These are phyloP conservation scores for Nannoperca australis DNA, from an alignment of 2,797 vertebrate species.

Conservation along the genomic window DNA sequence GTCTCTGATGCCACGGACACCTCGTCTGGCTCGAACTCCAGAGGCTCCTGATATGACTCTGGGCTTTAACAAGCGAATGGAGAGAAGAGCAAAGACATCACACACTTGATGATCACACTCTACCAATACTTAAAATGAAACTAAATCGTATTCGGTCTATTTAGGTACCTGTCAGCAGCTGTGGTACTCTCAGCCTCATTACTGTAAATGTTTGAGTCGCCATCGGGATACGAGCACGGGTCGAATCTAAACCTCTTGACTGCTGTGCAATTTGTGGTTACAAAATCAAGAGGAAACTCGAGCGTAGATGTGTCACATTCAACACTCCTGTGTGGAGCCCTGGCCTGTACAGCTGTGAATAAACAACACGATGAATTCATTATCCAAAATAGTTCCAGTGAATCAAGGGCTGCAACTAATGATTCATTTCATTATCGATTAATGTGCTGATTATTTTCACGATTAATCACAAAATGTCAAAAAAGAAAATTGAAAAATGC, in stretches of 20 bases:
- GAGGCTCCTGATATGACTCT: background rate
- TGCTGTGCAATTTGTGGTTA: no score
- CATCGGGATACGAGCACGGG: background rate
- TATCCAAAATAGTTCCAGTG: no score
- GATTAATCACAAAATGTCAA: no score
- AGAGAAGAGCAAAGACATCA: background rate
- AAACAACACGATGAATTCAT: no score
- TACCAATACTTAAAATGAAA: background rate
- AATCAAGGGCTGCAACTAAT: no score
- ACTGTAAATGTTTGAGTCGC: background rate
- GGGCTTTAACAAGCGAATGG: background rate
- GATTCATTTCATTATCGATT: no score
- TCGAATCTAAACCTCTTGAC: background rate
- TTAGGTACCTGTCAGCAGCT: background rate
- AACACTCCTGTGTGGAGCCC: no score
- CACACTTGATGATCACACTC: background rate
- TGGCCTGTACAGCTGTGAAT: no score
- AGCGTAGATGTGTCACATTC: background rate
- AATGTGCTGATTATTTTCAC: no score
- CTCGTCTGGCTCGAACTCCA: background rate
- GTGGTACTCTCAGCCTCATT: background rate
- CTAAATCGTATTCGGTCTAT: background rate
- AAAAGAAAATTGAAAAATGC: no score
- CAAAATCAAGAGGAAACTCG: no score
- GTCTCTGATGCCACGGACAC: background rate